These are phyloP conservation scores for Arenaria interpres DNA, from an alignment of 2,113 vertebrate genomes.

Conservation along the genomic window DNA sequence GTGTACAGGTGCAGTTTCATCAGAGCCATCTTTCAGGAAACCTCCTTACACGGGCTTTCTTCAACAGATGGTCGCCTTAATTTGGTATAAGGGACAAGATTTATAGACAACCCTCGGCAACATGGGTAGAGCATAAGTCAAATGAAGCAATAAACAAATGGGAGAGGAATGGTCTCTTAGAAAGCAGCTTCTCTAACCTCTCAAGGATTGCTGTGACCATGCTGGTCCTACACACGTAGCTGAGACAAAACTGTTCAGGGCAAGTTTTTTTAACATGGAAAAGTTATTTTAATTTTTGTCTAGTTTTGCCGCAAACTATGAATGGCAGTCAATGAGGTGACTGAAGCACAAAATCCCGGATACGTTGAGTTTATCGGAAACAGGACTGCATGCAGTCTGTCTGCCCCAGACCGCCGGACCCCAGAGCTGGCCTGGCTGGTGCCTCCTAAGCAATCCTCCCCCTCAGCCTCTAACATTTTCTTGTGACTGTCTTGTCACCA, in stretches of 20 bases:
- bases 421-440: not conserved
- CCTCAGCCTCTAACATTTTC: not conserved
- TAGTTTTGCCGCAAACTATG: not conserved
- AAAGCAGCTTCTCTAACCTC: not conserved
- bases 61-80: conserved; percentile 42
- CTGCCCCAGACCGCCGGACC: not conserved
- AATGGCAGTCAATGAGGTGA: not conserved
- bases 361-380: not conserved
- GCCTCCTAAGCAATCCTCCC: not conserved
- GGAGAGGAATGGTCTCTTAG: not conserved
- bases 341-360: not conserved
- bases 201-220: not conserved
- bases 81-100: conserved; percentile 22
- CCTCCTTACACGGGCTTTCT: not conserved
- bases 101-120: not conserved
- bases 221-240: not conserved
- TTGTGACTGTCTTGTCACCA: not conserved
- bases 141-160: conserved; percentile 11
- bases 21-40: not conserved
- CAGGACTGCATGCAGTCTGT: not conserved
- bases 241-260: not conserved
- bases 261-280: not conserved
- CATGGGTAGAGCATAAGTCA: not conserved
- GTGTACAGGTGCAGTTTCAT: not conserved
- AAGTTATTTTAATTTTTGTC: not conserved